Evolutionary conservation across 2,888 invertebrate genomes (phyloP).

Genomic region (Cheilosia vulpina): DNA sequence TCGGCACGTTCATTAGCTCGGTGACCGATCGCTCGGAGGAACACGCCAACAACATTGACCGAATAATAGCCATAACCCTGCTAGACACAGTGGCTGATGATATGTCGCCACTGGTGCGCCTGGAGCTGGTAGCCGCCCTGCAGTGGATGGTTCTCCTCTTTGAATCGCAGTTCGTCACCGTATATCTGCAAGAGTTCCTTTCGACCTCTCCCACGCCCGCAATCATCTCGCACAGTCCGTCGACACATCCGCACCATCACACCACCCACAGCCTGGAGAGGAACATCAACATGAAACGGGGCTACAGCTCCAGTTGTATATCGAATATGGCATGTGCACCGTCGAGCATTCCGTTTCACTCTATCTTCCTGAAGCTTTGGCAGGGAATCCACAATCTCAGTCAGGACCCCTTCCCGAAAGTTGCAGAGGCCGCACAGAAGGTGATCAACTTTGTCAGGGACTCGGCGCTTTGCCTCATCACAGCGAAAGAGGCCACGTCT

Average conservation of each 20-base stretch:
- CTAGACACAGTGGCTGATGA: conserved; percentile 91
- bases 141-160: conserved; percentile 94
- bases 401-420: conserved; percentile 94
- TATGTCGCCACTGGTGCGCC: conserved; percentile 94
- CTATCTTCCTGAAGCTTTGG: conserved; percentile 96
- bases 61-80: conserved; percentile 94
- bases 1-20: conserved; percentile 96
- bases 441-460: conserved; percentile 91
- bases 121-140: conserved; percentile 93
- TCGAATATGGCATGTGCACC: conserved; percentile 83
- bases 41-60: conserved; percentile 97
- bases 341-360: conserved; percentile 83
- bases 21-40: conserved; percentile 94
- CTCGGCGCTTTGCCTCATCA: conserved; percentile 84
- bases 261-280: conserved; percentile 83
- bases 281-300: conserved; percentile 85
- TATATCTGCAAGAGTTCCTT: conserved; percentile 87
- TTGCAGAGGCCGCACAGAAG: conserved; percentile 90
- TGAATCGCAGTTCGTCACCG: conserved; percentile 93
- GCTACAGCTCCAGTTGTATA: conserved; percentile 89
- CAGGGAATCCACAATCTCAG: conserved; percentile 90
- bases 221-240: conserved; percentile 63
- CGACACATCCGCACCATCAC: conserved; percentile 74
- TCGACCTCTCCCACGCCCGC: conserved; percentile 76
- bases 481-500: conserved; percentile 82